These are phyloP conservation scores for Pyrrhosoma nymphula DNA, from an alignment of 2,888 invertebrate genomes.

Conservation along the genomic window DNA sequence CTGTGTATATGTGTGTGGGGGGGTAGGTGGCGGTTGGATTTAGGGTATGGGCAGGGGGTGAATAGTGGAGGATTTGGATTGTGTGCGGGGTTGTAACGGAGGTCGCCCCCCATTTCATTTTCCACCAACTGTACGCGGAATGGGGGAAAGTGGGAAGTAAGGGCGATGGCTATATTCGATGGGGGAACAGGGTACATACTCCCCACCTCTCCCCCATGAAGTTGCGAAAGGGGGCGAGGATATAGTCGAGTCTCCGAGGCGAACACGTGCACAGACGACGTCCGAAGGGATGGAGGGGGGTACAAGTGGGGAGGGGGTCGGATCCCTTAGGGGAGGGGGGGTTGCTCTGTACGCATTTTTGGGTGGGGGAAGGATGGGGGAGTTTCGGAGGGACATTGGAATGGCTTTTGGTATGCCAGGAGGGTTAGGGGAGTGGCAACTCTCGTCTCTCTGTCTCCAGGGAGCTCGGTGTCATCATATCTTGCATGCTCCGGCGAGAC, in stretches of 20 bases:
- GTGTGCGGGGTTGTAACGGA: conserved; percentile 6
- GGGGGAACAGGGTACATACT: neutral
- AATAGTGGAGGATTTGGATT: neutral
- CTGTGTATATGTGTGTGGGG: neutral
- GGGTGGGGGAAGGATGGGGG: neutral
- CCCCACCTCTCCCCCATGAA: neutral
- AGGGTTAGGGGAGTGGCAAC: neutral
- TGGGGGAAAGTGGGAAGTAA: neutral
- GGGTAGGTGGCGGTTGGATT: neutral
- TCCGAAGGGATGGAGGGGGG: neutral
- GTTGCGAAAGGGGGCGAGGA: neutral
- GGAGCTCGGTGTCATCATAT: neutral
- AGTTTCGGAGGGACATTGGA: neutral
- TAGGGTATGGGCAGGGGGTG: neutral
- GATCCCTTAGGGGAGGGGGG: neutral
- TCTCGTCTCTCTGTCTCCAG: neutral
- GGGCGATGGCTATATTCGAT: neutral
- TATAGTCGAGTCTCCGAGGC: conserved; percentile 12
- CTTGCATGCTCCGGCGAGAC: neutral
- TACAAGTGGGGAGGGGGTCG: neutral
- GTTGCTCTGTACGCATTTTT: neutral
- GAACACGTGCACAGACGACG: neutral
- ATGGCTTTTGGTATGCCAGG: neutral
- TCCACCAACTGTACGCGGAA: conserved; percentile 49
- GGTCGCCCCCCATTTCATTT: conserved; percentile 49